Percentiles rank a stretch among this genome's conserved stretches.
phyloP scores from a whole-genome alignment of 2,797 vertebrate genomes.

The Rhinogobio ventralis region DNA sequence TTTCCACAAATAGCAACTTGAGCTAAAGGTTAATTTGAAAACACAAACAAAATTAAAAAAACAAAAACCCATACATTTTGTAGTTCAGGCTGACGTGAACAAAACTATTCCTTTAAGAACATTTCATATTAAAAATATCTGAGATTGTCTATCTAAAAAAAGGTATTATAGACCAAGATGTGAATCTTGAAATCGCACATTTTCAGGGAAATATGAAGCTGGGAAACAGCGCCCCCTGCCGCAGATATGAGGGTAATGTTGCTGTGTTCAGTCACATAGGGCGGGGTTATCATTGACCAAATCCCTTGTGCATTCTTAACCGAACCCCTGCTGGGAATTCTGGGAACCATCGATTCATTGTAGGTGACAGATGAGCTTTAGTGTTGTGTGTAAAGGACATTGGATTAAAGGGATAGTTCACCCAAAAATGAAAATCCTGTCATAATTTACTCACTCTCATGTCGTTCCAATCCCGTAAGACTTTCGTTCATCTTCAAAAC shows the following conservation, averaged over 20 bases:
- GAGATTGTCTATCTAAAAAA: neutral
- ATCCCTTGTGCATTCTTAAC: neutral
- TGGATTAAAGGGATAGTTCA: neutral
- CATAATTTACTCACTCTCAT: neutral
- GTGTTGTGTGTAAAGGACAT: neutral
- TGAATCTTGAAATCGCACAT: neutral
- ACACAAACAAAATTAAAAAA: no score
- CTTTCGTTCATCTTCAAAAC: neutral
- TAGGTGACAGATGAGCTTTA: neutral
- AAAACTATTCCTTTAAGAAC: neutral
- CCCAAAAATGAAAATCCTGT: neutral
- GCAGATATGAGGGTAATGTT: neutral
- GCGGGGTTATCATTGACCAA: neutral
- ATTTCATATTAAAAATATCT: neutral
- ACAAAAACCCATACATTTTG: neutral
- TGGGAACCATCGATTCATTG: slow-evolving; percentile 12
- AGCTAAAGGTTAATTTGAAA: neutral
- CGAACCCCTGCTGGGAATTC: slow-evolving; percentile 5
- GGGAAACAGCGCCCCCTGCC: neutral
- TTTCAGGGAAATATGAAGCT: neutral
- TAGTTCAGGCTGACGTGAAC: neutral
- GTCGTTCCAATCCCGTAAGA: neutral
- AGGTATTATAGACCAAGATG: neutral
- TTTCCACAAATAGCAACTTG: neutral
- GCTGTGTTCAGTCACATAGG: neutral